phyloP scores from a whole-genome alignment of 1,140 invertebrate species.

The Drosophila melanogaster region Release_6_plus_ISO1_MT NC_004354.4:10974001-10974500 shows the following conservation, averaged over 20 bases:
- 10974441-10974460: slow-evolving; percentile 79
- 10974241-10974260: slow-evolving; percentile 41
- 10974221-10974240: slow-evolving; percentile 75
- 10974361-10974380: neutral
- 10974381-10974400: neutral
- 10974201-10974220: slow-evolving; percentile 68
- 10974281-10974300: slow-evolving; percentile 17
- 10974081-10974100: slow-evolving; percentile 14
- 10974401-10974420: slow-evolving; percentile 14
- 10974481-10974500: slow-evolving; percentile 18
- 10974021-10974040: slow-evolving; percentile 21
- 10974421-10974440: slow-evolving; percentile 81
- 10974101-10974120: neutral
- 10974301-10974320: slow-evolving; percentile 64
- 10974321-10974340: neutral
- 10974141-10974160: neutral
- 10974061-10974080: slow-evolving; percentile 25
- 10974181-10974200: slow-evolving; percentile 81
- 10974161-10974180: slow-evolving; percentile 25
- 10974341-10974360: too few relatives aligned
- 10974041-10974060: slow-evolving; percentile 36
- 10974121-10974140: neutral
- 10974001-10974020: slow-evolving; percentile 1
- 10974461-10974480: slow-evolving; percentile 65
- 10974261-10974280: slow-evolving; percentile 11